These are phyloP conservation scores for Athripsodes cinereus DNA, from an alignment of 2,888 invertebrate species.

Conservation along the genomic window DNA sequence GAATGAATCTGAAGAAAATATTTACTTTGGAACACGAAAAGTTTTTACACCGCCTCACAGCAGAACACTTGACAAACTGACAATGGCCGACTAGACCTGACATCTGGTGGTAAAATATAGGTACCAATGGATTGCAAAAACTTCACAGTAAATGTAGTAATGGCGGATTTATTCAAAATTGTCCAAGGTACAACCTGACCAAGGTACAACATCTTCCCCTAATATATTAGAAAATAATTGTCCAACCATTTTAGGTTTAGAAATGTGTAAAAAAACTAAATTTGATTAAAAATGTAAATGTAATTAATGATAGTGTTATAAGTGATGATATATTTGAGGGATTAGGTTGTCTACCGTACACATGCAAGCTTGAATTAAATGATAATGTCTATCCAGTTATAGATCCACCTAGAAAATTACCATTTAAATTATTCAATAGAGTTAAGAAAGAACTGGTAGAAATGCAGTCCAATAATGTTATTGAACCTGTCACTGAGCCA, in stretches of 20 bases:
- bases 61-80: too few species aligned
- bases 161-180: too few species aligned
- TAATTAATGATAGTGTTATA: not conserved
- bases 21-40: too few species aligned
- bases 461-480: not conserved
- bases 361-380: not conserved
- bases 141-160: too few species aligned
- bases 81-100: too few species aligned
- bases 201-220: too few species aligned
- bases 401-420: slow-evolving; percentile 1
- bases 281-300: not conserved
- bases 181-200: too few species aligned
- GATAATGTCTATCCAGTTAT: not conserved
- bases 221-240: slow-evolving; percentile 1
- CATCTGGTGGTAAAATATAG: too few species aligned
- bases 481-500: not conserved
- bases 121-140: too few species aligned
- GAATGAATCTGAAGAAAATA: too few species aligned
- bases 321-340: too few species aligned
- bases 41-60: too few species aligned
- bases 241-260: not conserved
- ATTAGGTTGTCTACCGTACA: not conserved
- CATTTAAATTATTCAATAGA: not conserved
- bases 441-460: not conserved
- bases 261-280: slow-evolving; percentile 1